Base-by-base conservation (phyloP, 2,113 vertebrate species). In the Dinomys branickii region DNA sequence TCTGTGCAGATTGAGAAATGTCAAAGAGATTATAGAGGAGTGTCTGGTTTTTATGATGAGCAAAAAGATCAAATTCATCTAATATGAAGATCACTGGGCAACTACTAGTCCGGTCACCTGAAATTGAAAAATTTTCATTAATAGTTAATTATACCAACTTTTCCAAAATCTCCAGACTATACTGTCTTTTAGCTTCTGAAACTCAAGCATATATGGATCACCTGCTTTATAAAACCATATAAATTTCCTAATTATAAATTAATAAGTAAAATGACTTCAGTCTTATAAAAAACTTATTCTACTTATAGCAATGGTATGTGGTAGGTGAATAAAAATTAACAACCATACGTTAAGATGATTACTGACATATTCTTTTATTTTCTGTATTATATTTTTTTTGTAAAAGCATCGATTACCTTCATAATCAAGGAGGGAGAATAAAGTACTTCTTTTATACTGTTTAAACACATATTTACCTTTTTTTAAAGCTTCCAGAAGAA, bases 21-120 rank as follows among this genome's bases (percentile, higher is more conserved):
- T 99, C 99, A 1, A 99, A 99, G 85, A 99, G 99, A 98, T 99
- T 99, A 97, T 99, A 99, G 38, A 99, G 99, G 75, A 99, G 98
- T 0, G 99, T 99, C 98, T 99, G 99, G 71, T 99, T 99, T 99
- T 99, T 99, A 97, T 99, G 99, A 97, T 99, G 99, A 52, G 99
- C 99, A 96, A 99, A 99, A 88, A 99, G 98, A 98, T 99, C 99
- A 84, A 99, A 99, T 97, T 99, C 99, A 95, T 99, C 99, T 98
- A 99, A 98, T 14, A 99, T 73, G 95, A 99, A 99, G 85, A 99
- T 84, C 94, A 99, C 98, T 0, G 99, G 99, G 14, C 99, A 99
- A 89, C 99, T 99, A 98, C 98, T 99, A 78, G 84, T 98, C 71
- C 99, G 98, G 30, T 99, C 98, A 75, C 99, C 99, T 99, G 52